These are phyloP conservation scores for Pyrrhura leucotis DNA, from an alignment of 2,797 vertebrate species.

Conservation along the genomic window DNA sequence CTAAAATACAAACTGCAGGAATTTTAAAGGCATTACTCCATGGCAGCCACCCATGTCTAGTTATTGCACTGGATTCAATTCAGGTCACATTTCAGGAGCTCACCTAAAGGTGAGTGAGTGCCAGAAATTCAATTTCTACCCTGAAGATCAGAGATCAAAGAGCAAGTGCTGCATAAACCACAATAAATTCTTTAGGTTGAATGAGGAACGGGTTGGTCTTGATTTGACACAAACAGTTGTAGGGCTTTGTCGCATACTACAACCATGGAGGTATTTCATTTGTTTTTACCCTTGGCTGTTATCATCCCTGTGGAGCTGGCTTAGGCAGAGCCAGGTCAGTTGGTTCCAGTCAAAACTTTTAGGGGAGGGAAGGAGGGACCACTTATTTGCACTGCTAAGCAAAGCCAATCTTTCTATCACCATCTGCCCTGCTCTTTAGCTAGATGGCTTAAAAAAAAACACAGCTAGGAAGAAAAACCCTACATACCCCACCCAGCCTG, in stretches of 20 bases:
- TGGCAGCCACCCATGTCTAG: not conserved
- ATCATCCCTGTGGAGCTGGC: constrained; percentile 37
- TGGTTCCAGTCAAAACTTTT: constrained; percentile 57
- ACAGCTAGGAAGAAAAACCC: not conserved
- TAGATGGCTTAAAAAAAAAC: not conserved
- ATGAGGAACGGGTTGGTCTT: not conserved
- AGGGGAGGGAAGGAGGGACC: constrained; percentile 15
- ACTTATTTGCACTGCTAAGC: constrained; percentile 51
- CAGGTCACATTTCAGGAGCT: not conserved
- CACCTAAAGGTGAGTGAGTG: not conserved
- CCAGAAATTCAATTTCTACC: not conserved
- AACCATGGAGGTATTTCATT: constrained; percentile 19
- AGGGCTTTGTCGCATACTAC: not conserved
- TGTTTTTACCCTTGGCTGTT: constrained; percentile 51
- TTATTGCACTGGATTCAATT: not conserved
- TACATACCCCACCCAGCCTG: not conserved
- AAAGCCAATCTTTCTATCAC: constrained; percentile 47
- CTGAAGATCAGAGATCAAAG: not conserved
- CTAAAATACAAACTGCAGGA: not conserved
- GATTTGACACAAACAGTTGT: not conserved
- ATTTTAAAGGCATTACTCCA: not conserved
- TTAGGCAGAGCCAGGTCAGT: constrained; percentile 58
- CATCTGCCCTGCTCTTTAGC: not conserved
- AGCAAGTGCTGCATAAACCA: not conserved
- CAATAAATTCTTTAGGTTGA: not conserved